A percentile compares a stretch with the other conserved stretches of the same genome.
Evolutionary conservation across 2,113 vertebrate species (phyloP).

Genomic region (Ptyas mucosa): DNA sequence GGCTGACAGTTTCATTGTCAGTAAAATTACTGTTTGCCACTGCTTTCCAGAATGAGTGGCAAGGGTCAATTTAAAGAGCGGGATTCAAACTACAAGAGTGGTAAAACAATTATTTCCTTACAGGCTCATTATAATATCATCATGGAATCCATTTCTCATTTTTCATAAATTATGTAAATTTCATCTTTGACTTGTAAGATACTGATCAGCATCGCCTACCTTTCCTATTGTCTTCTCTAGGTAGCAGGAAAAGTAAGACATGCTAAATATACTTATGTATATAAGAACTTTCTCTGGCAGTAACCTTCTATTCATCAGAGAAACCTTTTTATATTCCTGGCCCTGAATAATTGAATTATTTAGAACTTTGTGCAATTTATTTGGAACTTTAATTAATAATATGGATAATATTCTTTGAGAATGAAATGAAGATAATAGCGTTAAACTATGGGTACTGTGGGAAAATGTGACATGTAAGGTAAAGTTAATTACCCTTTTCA

Average conservation of each 20-base stretch:
- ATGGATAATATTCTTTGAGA: conserved; percentile 10
- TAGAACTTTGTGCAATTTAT: conserved; percentile 9
- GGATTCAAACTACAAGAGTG: conserved; percentile 29
- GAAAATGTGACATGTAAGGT: background rate
- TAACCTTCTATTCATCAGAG: background rate
- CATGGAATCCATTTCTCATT: conserved; percentile 34
- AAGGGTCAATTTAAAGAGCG: conserved; percentile 40
- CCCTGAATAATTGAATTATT: background rate
- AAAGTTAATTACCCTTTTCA: background rate
- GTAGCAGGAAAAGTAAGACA: background rate
- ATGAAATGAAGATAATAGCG: background rate
- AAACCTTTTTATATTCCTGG: background rate
- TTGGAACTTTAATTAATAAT: background rate
- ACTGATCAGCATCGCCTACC: background rate
- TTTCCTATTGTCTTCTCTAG: conserved; percentile 3
- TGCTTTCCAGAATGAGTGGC: conserved; percentile 33
- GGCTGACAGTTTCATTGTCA: conserved; percentile 27
- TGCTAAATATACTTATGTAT: background rate
- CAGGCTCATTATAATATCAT: conserved; percentile 36
- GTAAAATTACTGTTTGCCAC: conserved; percentile 43
- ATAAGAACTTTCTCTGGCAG: background rate
- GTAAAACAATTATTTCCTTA: conserved; percentile 45
- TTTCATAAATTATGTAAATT: conserved; percentile 45
- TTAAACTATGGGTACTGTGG: background rate
- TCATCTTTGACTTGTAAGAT: background rate